Evolutionary conservation across 2,113 vertebrate species (phyloP).

Genomic region (Coptodon rendalli): DNA sequence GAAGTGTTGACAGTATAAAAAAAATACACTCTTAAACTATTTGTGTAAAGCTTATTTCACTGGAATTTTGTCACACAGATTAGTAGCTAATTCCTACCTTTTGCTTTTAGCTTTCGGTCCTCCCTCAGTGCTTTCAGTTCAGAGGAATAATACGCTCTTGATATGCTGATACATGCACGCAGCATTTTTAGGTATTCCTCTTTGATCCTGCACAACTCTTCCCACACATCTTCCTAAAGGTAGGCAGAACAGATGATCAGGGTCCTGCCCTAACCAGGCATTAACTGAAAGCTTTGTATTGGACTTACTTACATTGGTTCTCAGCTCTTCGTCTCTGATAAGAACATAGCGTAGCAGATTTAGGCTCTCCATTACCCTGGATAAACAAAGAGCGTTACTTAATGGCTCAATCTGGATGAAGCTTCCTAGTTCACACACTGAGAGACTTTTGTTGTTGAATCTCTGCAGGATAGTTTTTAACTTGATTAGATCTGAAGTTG

Average conservation of each 20-base stretch:
- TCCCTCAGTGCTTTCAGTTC: slow-evolving; percentile 82
- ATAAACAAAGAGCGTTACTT: neutral
- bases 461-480: neutral
- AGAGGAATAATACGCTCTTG: slow-evolving; percentile 82
- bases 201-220: slow-evolving; percentile 74
- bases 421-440: neutral
- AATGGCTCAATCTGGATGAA: neutral
- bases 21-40: neutral
- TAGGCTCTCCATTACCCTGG: slow-evolving; percentile 89
- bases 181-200: slow-evolving; percentile 81
- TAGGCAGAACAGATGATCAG: neutral
- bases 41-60: neutral
- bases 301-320: slow-evolving; percentile 72
- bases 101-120: slow-evolving; percentile 74
- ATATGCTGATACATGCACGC: slow-evolving; percentile 83
- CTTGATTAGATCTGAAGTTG: neutral
- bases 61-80: neutral
- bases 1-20: neutral
- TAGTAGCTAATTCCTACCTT: slow-evolving; percentile 28
- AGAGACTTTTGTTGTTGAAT: neutral
- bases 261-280: neutral
- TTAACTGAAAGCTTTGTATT: neutral
- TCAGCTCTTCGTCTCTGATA: slow-evolving; percentile 77
- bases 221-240: slow-evolving; percentile 79
- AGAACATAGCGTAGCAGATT: slow-evolving; percentile 89